Evolutionary conservation across 2,113 vertebrate genomes (phyloP), one percentile per base, ranked within the genome.

Genomic region (Alligator sinensis): DNA sequence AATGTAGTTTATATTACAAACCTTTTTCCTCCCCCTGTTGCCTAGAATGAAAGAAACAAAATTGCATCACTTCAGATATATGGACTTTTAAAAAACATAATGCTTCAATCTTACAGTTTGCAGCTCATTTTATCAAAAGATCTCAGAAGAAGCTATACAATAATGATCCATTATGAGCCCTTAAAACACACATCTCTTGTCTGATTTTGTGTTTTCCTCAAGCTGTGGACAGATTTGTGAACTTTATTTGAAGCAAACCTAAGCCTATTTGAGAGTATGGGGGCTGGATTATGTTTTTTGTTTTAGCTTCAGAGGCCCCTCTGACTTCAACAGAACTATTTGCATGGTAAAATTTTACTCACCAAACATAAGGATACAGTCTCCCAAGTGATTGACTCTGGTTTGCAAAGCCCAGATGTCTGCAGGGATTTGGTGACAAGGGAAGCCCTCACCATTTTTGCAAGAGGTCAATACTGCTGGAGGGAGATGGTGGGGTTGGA

Each of bases 1-100:
- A 18, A 1, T 14, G 5, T 19, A n/a, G 12, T 14, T 88, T 47
- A 28, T 1, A 0, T 30, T 75, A 17, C 18, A 66, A 82, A 84
- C 4, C 15, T 9, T 30, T 47, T 34, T 63, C 72, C 58, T 59
- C n/a, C 15, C 66, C n/a, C 25, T 84, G 77, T 64, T 59, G 22
- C 79, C 85, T 59, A 64, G 85, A 94, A 86, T 89, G 85, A 95
- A 94, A 75, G 75, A 94, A 91, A 61, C 38, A 79, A 89, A 92
- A 88, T 3, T 58, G 10, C 18, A 1, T 11, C n/a, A 38, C 11
- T 91, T 92, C 61, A 91, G 87, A 62, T 86, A 59, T 58, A n/a
- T 0, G 10, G 61, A 88, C 84, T 78, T 7, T 55, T 55, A 72
- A n/a, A 25, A 80, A 57, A 72, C 12, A 62, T 19, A 25, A 61